Evolutionary conservation across 1,140 invertebrate genomes (phyloP).

Genomic region (Geopemphigus sp.): DNA sequence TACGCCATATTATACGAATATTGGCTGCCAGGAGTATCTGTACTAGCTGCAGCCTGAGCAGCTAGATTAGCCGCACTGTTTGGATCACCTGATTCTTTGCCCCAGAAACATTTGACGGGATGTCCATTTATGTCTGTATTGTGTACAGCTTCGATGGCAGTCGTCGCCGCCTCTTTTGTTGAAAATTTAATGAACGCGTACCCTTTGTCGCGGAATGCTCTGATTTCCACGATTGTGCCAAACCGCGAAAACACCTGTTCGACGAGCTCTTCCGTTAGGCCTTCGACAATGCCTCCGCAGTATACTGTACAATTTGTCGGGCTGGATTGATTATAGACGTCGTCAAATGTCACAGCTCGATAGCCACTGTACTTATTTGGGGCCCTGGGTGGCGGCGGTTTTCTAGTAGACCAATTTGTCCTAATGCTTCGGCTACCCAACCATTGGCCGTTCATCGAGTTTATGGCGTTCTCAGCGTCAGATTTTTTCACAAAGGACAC

Average conservation of each 20-base stretch:
- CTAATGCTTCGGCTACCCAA: slow-evolving; percentile 94
- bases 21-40: slow-evolving; percentile 58
- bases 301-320: slow-evolving; percentile 99
- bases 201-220: slow-evolving; percentile 98
- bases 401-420: slow-evolving; percentile 99
- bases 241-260: slow-evolving; percentile 91
- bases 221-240: slow-evolving; percentile 93
- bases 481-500: slow-evolving; percentile 98
- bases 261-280: slow-evolving; percentile 92
- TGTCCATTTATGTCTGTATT: slow-evolving; percentile 96
- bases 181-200: slow-evolving; percentile 99
- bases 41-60: slow-evolving; percentile 57
- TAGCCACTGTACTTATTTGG: slow-evolving; percentile 51
- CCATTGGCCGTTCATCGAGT: slow-evolving; percentile 99
- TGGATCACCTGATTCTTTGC: slow-evolving; percentile 85
- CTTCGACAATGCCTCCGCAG: slow-evolving; percentile 92
- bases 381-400: slow-evolving; percentile 78
- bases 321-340: slow-evolving; percentile 94
- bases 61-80: slow-evolving; percentile 59
- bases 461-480: slow-evolving; percentile 96
- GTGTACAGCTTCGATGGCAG: slow-evolving; percentile 95
- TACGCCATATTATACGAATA: slow-evolving; percentile 65
- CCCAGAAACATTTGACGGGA: slow-evolving; percentile 98
- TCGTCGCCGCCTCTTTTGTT: slow-evolving; percentile 93
- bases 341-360: slow-evolving; percentile 67